Evolutionary conservation across 2,888 invertebrate genomes (phyloP).

Genomic region (Xanthorhoe spadicearia): DNA sequence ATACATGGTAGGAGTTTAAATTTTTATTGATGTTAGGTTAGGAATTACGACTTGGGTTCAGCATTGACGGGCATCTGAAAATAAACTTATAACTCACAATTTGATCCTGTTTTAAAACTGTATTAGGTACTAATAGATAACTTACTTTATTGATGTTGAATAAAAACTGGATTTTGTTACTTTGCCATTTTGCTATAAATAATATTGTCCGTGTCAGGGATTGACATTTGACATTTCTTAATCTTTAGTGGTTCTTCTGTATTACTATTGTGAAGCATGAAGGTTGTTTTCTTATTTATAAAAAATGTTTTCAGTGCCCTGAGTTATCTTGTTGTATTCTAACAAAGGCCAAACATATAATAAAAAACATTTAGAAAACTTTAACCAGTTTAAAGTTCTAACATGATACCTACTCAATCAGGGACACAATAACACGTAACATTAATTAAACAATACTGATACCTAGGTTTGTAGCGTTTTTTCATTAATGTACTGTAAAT

Average conservation of each 20-base stretch:
- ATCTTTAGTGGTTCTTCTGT: background rate
- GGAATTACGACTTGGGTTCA: constrained; percentile 15
- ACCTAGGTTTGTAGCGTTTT: too few species aligned
- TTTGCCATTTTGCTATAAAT: constrained; percentile 24
- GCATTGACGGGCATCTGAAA: constrained; percentile 46
- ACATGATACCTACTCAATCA: too few species aligned
- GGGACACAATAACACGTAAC: too few species aligned
- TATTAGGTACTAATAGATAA: background rate
- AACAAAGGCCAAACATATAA: too few species aligned
- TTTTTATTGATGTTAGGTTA: constrained; percentile 37
- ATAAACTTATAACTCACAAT: background rate
- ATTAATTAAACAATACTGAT: too few species aligned
- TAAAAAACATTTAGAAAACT: too few species aligned
- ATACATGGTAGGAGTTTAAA: constrained; percentile 36
- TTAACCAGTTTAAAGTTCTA: too few species aligned
- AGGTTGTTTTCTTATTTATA: too few species aligned
- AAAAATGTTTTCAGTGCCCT: background rate
- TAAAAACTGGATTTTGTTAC: constrained; percentile 5
- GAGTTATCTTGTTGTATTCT: background rate
- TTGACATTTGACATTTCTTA: background rate
- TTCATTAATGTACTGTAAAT: too few species aligned
- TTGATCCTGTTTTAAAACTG: background rate
- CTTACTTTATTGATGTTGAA: constrained; percentile 10
- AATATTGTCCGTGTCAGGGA: constrained; percentile 9
- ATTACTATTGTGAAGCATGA: background rate